Percentiles rank a stretch among this genome's conserved stretches.
Evolutionary conservation across 2,113 vertebrate species (phyloP).

Genomic region (Vicugna pacos): DNA sequence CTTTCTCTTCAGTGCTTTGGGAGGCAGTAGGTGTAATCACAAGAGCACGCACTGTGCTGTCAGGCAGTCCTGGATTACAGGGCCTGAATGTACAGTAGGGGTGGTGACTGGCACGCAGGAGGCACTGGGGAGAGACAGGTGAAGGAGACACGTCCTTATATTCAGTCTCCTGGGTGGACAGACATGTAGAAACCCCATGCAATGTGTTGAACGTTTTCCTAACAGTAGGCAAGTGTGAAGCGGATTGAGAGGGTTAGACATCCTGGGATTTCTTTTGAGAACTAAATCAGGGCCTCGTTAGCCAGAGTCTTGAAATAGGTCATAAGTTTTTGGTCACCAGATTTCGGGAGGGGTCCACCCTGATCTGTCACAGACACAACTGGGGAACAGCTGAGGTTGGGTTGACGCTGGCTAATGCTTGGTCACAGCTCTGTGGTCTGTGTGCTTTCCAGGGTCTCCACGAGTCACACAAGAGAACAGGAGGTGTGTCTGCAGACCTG

Average conservation of each 20-base stretch:
- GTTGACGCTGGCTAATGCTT: background rate
- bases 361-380: background rate
- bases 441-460: constrained; percentile 68
- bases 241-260: background rate
- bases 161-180: background rate
- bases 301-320: background rate
- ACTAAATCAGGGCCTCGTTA: background rate
- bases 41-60: background rate
- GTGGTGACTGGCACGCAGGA: background rate
- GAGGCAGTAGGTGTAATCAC: background rate
- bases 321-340: background rate
- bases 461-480: background rate
- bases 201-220: background rate
- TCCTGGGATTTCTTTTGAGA: background rate
- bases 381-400: background rate
- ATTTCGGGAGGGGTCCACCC: background rate
- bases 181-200: background rate
- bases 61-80: background rate
- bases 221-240: background rate
- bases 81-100: background rate
- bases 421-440: constrained; percentile 20
- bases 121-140: background rate
- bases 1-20: background rate
- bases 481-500: background rate
- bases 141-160: background rate